Evolutionary conservation across 2,797 vertebrate genomes (phyloP), one percentile per base, ranked within the genome.

Genomic region (Hippopotamyrus pictus): DNA sequence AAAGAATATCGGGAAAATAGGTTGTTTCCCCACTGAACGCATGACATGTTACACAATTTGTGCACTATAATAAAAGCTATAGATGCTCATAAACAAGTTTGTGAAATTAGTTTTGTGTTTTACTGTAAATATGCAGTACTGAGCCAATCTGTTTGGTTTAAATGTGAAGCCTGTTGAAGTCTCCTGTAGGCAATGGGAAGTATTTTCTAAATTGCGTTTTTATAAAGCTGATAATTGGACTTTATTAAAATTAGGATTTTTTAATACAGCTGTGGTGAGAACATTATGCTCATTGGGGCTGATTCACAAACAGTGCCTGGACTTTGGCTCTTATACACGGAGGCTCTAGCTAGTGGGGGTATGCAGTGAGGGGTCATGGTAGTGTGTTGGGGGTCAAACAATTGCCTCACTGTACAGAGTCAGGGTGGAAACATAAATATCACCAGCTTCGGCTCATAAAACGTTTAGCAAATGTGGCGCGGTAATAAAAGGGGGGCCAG

Each of bases 381-480:
- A 14, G 19, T 62, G 88, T 33, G 17, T 3, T 6, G 46, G 82
- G 82, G 17, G 86, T 84, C 79, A 88, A 65, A 88, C 85, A 90
- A 62, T 88, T 83, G 17, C 37, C 57, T 76, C 79, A 88, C 73
- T 83, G 48, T 90, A 69, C 76, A 48, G 14, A 86, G 57, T 89
- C 89, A 51, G 90, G 46, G 59, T 86, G 86, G 86, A 89, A 90
- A 88, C 87, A 79, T 79, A 89, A 91, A 37, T 86, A 89, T 73
- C 57, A 69, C 44, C 82, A 65, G 17, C 59, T 14, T 73, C 37
- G n/a, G 22, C 69, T 83, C 73, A 41, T 54, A 73, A 87, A 83
- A 82, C 33, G 57, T 88, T 90, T 73, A 57, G 90, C 65, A 90
- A 89, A 85, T 85, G 84, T 91, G 46, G 88, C n/a, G 48, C 37